A percentile compares a stretch with the other conserved stretches of the same genome.
These are phyloP conservation scores for Aphelenchoides fujianensis DNA, from an alignment of 1,140 invertebrate genomes.

Conservation along the genomic window DNA sequence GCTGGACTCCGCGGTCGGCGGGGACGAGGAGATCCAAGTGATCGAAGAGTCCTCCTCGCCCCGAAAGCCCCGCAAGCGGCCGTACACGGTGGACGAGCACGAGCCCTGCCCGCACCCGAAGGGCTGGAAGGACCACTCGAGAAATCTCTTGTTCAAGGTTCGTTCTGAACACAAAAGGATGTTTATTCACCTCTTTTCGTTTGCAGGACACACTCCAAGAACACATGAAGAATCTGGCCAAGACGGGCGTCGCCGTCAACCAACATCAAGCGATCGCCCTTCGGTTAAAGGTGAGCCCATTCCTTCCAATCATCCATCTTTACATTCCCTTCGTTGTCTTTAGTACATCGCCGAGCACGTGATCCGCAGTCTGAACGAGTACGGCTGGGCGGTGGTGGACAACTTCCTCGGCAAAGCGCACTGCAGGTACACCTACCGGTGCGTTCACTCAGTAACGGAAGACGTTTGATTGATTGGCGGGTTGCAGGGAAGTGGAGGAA, in stretches of 20 bases:
- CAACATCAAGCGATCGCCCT: conserved; percentile 43
- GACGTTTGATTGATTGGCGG: neutral
- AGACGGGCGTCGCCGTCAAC: conserved; percentile 30
- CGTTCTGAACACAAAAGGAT: conserved; percentile 31
- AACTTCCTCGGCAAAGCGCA: conserved; percentile 47
- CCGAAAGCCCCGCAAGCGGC: neutral
- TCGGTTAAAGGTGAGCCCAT: conserved; percentile 23
- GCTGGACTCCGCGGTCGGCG: neutral
- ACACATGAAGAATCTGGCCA: conserved; percentile 35
- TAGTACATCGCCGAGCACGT: conserved; percentile 47
- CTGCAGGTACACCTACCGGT: conserved; percentile 36
- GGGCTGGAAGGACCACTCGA: conserved; percentile 37
- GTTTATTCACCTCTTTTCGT: conserved; percentile 24
- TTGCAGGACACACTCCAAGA: conserved; percentile 42
- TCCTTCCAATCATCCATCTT: neutral
- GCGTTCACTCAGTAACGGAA: neutral
- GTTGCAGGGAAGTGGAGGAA: conserved; percentile 34
- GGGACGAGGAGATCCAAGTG: conserved; percentile 27
- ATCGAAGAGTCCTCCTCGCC: conserved; percentile 25
- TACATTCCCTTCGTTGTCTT: conserved; percentile 14
- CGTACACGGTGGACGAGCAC: conserved; percentile 13
- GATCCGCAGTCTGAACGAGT: conserved; percentile 42
- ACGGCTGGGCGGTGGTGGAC: conserved; percentile 49
- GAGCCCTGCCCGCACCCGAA: conserved; percentile 11
- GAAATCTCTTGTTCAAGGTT: conserved; percentile 41